Evolutionary conservation across 2,888 invertebrate species (phyloP), one percentile per base, ranked within the genome.

Genomic region (Drosophila nigricruria): DNA sequence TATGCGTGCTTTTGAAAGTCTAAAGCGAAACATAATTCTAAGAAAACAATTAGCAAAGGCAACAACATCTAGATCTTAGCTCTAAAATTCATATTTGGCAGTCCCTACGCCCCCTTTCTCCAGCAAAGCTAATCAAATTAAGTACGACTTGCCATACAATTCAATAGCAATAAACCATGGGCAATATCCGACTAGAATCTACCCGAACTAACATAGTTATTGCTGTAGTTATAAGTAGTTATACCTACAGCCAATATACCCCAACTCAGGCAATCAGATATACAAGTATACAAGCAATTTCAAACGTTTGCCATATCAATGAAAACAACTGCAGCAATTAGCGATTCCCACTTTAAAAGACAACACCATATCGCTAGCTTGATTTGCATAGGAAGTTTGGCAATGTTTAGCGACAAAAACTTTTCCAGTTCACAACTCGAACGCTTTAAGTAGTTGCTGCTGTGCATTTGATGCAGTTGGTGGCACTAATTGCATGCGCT

Each of bases 301-400:
- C 9, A 23, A 34, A 18, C 49, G 49, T 32, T 52, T 52, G 32
- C 50, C 20, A 34, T 52, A 34, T 52, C 50, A 52, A 34, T 52
- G 50, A 52, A 52, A 32, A 34, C 16, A 59, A 59, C 18, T 59
- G 59, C 45, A 23, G 36, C 59, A 63, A 45, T 45, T 62, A 47
- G 50, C 30, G 14, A 16, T 52, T 34, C 16, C 23, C 50, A 52
- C n/a, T 10, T 49, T 30, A 49, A 20, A 16, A 20, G 30, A 30
- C 27, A 49, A 27, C 47, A 49, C n/a, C 18, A 12, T 18, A 27
- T 30, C n/a, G 30, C 27, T 20, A 4, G 50, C 30, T 49, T 27
- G 27, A 27, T 27, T 49, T 49, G 47, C 47, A 49, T 30, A 14
- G 18, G 20, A 49, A 14, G 30, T 49, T 49, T 14, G 30, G 30